A percentile compares a stretch with the other conserved stretches of the same genome.
phyloP scores from a whole-genome alignment of 1,140 invertebrate species.

The Rhyzopertha dominica region DNA sequence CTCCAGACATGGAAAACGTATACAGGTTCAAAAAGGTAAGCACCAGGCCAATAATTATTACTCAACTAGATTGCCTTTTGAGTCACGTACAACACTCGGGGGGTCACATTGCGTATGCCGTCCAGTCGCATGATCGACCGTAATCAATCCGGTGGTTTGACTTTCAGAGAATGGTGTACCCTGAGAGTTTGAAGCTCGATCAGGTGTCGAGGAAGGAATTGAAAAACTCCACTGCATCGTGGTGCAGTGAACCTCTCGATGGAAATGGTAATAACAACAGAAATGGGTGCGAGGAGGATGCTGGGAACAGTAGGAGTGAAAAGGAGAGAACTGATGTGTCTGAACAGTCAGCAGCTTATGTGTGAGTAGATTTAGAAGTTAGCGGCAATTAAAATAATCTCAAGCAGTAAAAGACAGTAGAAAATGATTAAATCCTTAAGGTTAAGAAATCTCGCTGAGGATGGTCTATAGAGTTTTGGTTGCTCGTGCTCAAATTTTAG shows the following conservation, averaged over 20 bases:
- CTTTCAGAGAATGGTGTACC: conserved; percentile 44
- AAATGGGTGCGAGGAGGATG: conserved; percentile 1
- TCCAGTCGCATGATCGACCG: neutral
- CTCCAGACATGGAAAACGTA: conserved; percentile 44
- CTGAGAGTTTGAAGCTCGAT: conserved; percentile 40
- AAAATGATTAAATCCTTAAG: neutral
- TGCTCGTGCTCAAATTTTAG: neutral
- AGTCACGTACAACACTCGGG: conserved; percentile 7
- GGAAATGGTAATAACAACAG: conserved; percentile 22
- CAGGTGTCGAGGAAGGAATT: conserved; percentile 30
- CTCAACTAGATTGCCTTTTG: conserved; percentile 5
- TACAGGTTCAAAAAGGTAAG: conserved; percentile 45
- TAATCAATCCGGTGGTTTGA: conserved; percentile 5
- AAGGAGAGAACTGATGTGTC: conserved; percentile 3
- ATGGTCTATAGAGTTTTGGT: neutral
- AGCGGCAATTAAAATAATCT: conserved; percentile 4
- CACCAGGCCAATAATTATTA: conserved; percentile 20
- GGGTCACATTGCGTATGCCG: neutral
- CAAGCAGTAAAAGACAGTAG: conserved; percentile 5
- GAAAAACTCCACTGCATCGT: conserved; percentile 28
- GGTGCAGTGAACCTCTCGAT: conserved; percentile 39
- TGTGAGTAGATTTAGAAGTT: conserved; percentile 18
- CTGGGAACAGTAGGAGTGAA: conserved; percentile 13
- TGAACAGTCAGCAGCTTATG: conserved; percentile 3
- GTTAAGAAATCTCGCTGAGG: neutral